Base-by-base conservation (phyloP, 2,888 invertebrate species). In the Gasteruption jaculator region DNA sequence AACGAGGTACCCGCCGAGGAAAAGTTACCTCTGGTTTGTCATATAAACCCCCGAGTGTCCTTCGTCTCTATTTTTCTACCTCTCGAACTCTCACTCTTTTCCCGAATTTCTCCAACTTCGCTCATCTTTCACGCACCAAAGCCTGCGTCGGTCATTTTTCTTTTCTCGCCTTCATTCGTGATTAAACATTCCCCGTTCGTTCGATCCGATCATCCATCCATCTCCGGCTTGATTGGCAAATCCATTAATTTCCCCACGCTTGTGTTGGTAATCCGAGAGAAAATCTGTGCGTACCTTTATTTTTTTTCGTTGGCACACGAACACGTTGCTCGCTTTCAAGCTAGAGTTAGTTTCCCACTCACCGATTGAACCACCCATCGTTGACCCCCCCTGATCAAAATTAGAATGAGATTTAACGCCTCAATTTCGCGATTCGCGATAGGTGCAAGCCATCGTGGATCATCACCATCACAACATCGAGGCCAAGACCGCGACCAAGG, bases 401-500 rank as follows among this genome's bases (percentile, higher is more conserved):
- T n/a, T 31, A 30, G 18, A 10, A 8, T 21, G 11, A 10, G 10
- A 8, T 22, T 22, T 10, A 10, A 7, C 10, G 24, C 10, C 24
- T 8, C n/a, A 10, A 8, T 8, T 22, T n/a, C 10, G 24, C 7
- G 10, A 22, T 29, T 16, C 7, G 40, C 33, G 35, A 48, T 75
- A 93, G 92, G 91, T 93, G 37, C 93, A 94, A 78, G 85, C 90
- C 37, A 92, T 94, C 60, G 87, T 94, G 49, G 93, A 94, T 72
- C 87, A 89, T 65, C 88, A 89, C 68, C 90, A 90, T 66, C 85
- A 85, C 50, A 83, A 85, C 61, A 78, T 82, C 48, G 77, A 78
- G 54, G 78, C 78, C 50, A 88, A 89, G 73, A 80, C 82, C 16
- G 81, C 86, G 45, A 84, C 88, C 53, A 91, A 90, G 74, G 91